Evolutionary conservation across 2,797 vertebrate species (phyloP), one percentile per base, ranked within the genome.

Genomic region (Sus cebifrons): DNA sequence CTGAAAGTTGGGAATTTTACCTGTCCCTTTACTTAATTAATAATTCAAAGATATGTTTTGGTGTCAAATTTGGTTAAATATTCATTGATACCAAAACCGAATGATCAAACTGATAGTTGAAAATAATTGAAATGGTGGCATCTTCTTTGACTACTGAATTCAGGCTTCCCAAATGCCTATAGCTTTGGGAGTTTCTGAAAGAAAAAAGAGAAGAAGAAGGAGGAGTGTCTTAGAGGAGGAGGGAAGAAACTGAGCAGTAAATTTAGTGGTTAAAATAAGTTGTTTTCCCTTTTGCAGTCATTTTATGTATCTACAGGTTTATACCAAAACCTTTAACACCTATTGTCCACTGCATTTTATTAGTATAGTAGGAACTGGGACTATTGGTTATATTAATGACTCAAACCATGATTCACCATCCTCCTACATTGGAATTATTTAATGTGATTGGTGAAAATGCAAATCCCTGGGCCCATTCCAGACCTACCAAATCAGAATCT

Each of bases 1-100:
- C 68, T 29, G 13, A 88, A 92, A 92, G 70, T n/a, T 92, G 16
- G 6, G 20, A 90, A 60, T 75, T 36, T 84, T 79, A 93, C 15
- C 40, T 77, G 11, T 74, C 62, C 11, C 20, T 81, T 79, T 67
- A 60, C 16, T 81, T 93, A 82, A 75, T 68, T 92, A 78, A 74
- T 64, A 83, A 86, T 90, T 88, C 54, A 32, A 79, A 27, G 5
- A 70, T 73, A 29, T 29, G 44, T 68, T 89, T 96, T 78, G 13
- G n/a, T 73, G 65, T 83, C 56, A 74, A 56, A 14, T 77, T 82
- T 86, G 6, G 10, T 68, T 71, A 79, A 40, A 74, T 74, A 74
- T 82, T 6, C 58, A 79, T 49, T 93, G 67, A 6, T 25, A 92
- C 17, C 67, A 79, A 78, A 82, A 91, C 8, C 60, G 14, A 89